Evolutionary conservation across 2,113 vertebrate genomes (phyloP).

Genomic region (Aptenodytes patagonicus): DNA sequence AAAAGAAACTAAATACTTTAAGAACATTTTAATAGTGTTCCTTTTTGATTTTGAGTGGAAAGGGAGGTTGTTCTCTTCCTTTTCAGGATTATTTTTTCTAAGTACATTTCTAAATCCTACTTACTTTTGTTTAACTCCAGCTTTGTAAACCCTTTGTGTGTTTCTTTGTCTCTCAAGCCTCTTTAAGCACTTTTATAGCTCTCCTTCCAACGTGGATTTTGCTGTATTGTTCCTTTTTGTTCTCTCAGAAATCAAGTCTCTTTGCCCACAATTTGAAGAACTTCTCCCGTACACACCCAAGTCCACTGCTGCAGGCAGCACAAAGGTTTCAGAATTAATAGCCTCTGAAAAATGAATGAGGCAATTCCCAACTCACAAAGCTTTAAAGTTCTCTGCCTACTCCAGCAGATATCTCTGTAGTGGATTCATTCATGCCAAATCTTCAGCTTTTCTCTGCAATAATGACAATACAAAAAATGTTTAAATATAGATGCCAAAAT

Average conservation of each 20-base stretch:
- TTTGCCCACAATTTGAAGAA: not conserved
- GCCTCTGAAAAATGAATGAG: not conserved
- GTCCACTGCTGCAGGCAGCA: not conserved
- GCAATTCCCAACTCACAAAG: not conserved
- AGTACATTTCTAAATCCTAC: slow-evolving; percentile 21
- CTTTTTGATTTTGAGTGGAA: slow-evolving; percentile 36
- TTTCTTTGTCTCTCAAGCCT: not conserved
- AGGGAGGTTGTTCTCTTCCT: not conserved
- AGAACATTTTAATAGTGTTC: slow-evolving; percentile 41
- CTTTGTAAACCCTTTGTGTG: not conserved
- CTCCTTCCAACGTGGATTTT: not conserved
- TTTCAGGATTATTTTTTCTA: slow-evolving; percentile 32
- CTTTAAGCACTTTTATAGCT: not conserved
- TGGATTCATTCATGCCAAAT: not conserved
- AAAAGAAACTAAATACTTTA: slow-evolving; percentile 61
- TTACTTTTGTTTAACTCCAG: slow-evolving; percentile 15
- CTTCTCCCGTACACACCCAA: not conserved
- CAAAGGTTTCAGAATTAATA: not conserved
- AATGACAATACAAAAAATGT: not conserved
- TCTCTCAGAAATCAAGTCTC: not conserved
- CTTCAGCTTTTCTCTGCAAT: not conserved
- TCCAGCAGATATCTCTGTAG: not conserved
- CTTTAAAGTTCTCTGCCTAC: not conserved
- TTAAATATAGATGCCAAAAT: not conserved
- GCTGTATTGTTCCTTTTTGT: not conserved